Base-by-base conservation (phyloP, 2,888 invertebrate species). In the Phymatocera aterrima region DNA sequence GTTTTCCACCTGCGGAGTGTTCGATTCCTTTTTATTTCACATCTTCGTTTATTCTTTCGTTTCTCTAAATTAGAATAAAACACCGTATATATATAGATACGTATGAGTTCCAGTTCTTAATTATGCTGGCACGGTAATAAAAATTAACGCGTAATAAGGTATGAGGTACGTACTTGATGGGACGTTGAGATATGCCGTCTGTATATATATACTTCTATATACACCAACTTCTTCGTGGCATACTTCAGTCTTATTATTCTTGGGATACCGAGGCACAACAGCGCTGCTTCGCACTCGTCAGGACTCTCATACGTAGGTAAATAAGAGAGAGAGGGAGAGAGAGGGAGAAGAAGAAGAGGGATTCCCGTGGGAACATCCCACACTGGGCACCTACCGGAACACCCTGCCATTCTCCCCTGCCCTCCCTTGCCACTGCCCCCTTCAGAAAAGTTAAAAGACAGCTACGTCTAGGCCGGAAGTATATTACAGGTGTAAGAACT, bases 331-430 rank as follows among this genome's bases (percentile, higher is more conserved):
- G n/a, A n/a, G n/a, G 54, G 18, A 54, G 54, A 5, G 18, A 8
- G 21, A 54, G 54, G 54, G 21, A 18, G 54, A 8, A 54, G 21
- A n/a, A 34, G 18, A 40, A 75, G 75, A 40, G 75, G 46, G 84
- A 82, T 78, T 78, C 82, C 84, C 89, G 89, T 89, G 89, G 87
- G 89, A 89, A 87, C 87, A 82, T 89, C 89, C 87, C 89, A 89
- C 89, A 89, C 87, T 85, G 85, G 83, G 86, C 89, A 89, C 82
- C 83, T 87, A 89, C 88, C 89, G 89, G 88, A 89, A 89, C 89
- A 84, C 34, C 75, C 54, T 51, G 31, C 64, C 28, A 46, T 68
- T 40, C 46, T 28, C 68, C 34, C 24, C 18, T n/a, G 0, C n/a
- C 18, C 65, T 37, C 18, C 2, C 15, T n/a, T 15, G 4, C 34